Base-by-base conservation (phyloP, 2,113 vertebrate species). In the Lophotis ruficrista region DNA sequence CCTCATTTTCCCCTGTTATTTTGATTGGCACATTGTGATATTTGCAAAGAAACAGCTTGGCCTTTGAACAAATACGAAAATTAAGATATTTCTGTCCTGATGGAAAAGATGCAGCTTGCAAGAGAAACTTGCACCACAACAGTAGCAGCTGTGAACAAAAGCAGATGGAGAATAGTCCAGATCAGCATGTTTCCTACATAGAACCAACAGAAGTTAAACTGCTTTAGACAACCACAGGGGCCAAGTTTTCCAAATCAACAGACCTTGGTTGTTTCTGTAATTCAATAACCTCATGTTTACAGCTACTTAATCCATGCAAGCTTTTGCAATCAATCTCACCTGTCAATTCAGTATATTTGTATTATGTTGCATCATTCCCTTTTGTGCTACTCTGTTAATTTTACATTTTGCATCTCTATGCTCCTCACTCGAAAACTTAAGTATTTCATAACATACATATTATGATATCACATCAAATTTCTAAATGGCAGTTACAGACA, bases 101-200 rank as follows among this genome's bases (percentile, higher is more conserved):
- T 0, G 0, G 41, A 90, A 89, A 83, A 83, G 45, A 31, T 77
- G 56, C 66, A 70, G 20, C 37, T 83, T 69, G 54, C 68, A 87
- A 62, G 23, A 85, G n/a, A 89, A 92, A 80, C 10, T 60, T 64
- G 13, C 1, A 43, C 64, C 54, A 66, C 51, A 89, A 81, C 48
- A 87, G 69, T 48, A 91, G 87, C 68, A 91, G 68, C 51, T 73
- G 38, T 87, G 83, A 90, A 65, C 24, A 76, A 94, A 93, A 94
- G 38, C 92, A 96, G 83, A 82, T 60, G 72, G 66, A 71, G 53
- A 87, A 51, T 53, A 82, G 76, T 38, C 38, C 18, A 31, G 27
- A 76, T 75, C 4, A 6, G 35, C 21, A 8, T 33, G 48, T 84
- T 93, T 90, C 19, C 45, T 78, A 47, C 47, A 60, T 13, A 43